These are phyloP conservation scores for Etia nguti DNA, from an alignment of 2,113 vertebrate species.

Conservation along the genomic window DNA sequence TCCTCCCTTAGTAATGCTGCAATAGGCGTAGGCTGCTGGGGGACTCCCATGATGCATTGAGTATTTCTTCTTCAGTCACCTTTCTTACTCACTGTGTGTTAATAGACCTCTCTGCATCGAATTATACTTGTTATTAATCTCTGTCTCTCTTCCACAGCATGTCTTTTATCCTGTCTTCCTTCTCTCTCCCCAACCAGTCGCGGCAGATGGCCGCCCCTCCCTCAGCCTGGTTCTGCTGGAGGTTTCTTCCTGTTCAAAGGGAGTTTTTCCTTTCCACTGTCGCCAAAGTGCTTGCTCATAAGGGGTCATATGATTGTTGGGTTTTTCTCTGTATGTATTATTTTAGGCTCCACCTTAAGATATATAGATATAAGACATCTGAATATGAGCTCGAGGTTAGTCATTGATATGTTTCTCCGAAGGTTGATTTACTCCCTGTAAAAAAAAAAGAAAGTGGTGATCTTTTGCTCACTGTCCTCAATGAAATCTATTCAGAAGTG, in stretches of 20 bases:
- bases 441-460: background rate
- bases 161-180: background rate
- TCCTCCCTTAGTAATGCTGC: background rate
- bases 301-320: background rate
- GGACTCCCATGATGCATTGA: background rate
- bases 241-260: background rate
- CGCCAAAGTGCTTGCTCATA: background rate
- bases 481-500: fast-evolving
- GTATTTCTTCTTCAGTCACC: background rate
- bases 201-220: fast-evolving
- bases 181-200: background rate
- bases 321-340: background rate
- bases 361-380: background rate
- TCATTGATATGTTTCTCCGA: background rate
- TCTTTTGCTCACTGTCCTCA: background rate
- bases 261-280: background rate
- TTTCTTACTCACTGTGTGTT: background rate
- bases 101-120: background rate
- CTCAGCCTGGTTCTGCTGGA: background rate
- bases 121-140: background rate
- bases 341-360: background rate
- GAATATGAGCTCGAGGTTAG: background rate
- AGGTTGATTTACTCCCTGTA: background rate
- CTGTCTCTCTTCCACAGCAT: background rate
- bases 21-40: background rate